Evolutionary conservation across 2,888 invertebrate species (phyloP).

Genomic region (Cerastoderma edule): DNA sequence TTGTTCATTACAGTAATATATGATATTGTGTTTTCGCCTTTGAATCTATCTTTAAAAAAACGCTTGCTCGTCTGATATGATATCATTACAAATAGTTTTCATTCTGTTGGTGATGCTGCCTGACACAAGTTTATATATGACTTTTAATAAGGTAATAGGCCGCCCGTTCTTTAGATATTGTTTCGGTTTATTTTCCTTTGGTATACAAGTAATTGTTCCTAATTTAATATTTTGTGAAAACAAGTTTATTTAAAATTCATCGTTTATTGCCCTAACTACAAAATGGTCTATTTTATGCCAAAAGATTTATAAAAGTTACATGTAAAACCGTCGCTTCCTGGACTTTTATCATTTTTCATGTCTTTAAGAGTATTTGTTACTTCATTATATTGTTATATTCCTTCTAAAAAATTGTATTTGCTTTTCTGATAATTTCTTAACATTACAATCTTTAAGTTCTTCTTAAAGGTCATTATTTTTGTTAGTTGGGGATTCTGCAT

Average conservation of each 20-base stretch:
- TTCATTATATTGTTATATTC: neutral
- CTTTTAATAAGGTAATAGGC: conserved; percentile 41
- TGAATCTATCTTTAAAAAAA: too few species aligned
- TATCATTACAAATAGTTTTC: too few species aligned
- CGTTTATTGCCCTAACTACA: conserved; percentile 41
- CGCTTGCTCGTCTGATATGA: too few species aligned
- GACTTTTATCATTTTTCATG: too few species aligned
- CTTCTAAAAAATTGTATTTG: neutral
- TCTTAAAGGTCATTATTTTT: neutral
- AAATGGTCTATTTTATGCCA: conserved; percentile 20
- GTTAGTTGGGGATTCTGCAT: neutral
- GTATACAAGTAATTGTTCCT: too few species aligned
- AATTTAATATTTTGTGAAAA: conserved; percentile 27
- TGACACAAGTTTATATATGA: conserved; percentile 48
- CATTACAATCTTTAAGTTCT: neutral
- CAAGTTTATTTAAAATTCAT: conserved; percentile 18
- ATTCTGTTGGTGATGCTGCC: conserved; percentile 38
- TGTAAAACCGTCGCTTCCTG: too few species aligned
- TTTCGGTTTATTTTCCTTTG: too few species aligned
- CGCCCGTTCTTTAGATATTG: conserved; percentile 46
- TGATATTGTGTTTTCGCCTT: conserved; percentile 51
- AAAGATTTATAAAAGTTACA: conserved; percentile 13
- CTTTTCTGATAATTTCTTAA: neutral
- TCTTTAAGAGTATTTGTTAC: conserved; percentile 7
- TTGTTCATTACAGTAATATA: conserved; percentile 39